phyloP scores from a whole-genome alignment of 2,113 vertebrate genomes.

The Grammomys surdaster region DNA sequence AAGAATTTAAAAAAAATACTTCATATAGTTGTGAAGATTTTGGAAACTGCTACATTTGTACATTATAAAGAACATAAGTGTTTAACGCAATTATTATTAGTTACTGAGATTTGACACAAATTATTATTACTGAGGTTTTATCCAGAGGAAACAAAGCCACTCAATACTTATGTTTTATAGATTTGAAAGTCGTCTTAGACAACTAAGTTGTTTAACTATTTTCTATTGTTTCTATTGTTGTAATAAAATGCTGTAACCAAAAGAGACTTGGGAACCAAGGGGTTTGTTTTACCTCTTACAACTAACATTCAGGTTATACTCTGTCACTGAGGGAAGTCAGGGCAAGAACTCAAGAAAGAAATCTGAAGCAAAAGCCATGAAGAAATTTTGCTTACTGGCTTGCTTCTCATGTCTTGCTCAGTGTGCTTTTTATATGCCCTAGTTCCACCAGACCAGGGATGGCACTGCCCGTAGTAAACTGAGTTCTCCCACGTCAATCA shows the following conservation, averaged over 20 bases:
- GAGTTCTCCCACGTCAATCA: no score
- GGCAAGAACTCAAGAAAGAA: not conserved
- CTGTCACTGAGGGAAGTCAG: no score
- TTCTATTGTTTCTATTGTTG: not conserved
- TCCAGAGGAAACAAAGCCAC: not conserved
- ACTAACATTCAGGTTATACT: not conserved
- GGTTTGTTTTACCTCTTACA: not conserved
- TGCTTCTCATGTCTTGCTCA: not conserved
- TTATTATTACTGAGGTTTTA: not conserved
- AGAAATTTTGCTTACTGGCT: not conserved
- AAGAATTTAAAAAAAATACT: not conserved
- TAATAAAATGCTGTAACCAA: not conserved
- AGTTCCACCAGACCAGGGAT: not conserved
- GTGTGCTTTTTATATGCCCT: not conserved
- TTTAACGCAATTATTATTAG: not conserved
- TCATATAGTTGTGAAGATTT: not conserved
- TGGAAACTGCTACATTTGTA: not conserved
- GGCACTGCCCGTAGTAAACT: not conserved
- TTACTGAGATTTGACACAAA: not conserved
- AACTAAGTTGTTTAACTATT: no score
- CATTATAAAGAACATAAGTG: not conserved
- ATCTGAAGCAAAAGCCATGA: not conserved
- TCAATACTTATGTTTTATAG: not conserved
- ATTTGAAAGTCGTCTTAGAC: not conserved
- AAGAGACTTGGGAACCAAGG: not conserved